These are phyloP conservation scores for Streptopelia turtur DNA, from an alignment of 2,797 vertebrate species.

Conservation along the genomic window DNA sequence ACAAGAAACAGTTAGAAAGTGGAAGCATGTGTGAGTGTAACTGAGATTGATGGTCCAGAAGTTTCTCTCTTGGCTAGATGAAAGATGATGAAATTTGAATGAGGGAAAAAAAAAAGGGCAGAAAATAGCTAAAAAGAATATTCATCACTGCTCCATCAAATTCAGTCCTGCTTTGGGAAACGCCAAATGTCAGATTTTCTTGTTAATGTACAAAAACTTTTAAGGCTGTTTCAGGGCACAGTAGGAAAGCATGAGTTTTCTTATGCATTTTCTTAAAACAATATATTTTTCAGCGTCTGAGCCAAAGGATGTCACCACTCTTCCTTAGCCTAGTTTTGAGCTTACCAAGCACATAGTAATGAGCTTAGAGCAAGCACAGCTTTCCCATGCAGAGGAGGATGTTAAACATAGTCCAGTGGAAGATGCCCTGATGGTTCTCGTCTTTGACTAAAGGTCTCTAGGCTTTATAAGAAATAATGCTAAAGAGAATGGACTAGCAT, in stretches of 20 bases:
- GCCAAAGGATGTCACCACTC: neutral
- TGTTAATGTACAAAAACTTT: neutral
- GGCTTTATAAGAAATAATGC: neutral
- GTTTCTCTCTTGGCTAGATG: constrained; percentile 40
- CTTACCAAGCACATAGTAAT: neutral
- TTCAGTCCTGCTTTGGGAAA: constrained; percentile 14
- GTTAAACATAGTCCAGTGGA: neutral
- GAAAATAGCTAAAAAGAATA: constrained; percentile 30
- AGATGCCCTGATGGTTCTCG: neutral
- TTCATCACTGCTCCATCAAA: constrained; percentile 2
- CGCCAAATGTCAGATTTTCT: neutral
- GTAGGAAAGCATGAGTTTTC: neutral
- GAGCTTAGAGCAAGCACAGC: neutral
- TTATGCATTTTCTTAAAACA: neutral
- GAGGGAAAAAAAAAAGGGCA: neutral
- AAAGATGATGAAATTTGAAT: constrained; percentile 31
- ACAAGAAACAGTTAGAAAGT: constrained; percentile 37
- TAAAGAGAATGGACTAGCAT: neutral
- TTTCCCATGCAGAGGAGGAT: neutral
- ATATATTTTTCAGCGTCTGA: neutral
- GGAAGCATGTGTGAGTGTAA: neutral
- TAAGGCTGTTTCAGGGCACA: neutral
- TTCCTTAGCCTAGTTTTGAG: neutral
- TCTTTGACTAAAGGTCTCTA: neutral
- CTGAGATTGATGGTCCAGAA: constrained; percentile 35